Conservation (phyloP, 2,888 invertebrate species). For the Epinotia ramella region DNA sequence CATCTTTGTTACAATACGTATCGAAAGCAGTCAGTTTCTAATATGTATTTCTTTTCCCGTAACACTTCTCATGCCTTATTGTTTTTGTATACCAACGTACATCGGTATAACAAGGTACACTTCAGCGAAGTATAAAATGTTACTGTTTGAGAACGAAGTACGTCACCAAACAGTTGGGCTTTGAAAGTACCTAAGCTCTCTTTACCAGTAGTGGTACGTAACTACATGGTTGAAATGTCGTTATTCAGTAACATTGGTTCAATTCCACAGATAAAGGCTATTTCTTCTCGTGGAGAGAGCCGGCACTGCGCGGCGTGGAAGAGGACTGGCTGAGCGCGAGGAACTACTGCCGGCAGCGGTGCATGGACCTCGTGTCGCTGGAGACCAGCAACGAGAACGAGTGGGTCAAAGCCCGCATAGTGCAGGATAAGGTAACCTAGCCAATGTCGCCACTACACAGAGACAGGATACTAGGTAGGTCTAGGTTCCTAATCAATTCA, state of each 20-base stretch:
- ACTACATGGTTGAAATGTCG: not conserved
- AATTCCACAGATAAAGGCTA: conserved; percentile 88
- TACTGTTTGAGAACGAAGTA: not conserved
- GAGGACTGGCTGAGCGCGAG: conserved; percentile 94
- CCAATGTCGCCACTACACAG: not conserved
- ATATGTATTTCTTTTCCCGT: conserved; percentile 42
- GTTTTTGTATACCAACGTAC: conserved; percentile 15
- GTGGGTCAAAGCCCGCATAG: conserved; percentile 92
- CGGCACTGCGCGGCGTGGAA: conserved; percentile 89
- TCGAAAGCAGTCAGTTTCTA: conserved; percentile 48
- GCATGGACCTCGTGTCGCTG: conserved; percentile 95
- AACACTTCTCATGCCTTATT: conserved; percentile 34
- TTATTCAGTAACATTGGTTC: not conserved
- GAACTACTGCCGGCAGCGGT: conserved; percentile 94
- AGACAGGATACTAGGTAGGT: conserved; percentile 2
- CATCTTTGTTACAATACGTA: conserved; percentile 46
- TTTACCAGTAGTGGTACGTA: not conserved
- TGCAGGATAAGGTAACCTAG: conserved; percentile 88
- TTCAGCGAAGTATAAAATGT: not conserved
- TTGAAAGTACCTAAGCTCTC: too few species aligned
- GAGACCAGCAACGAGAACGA: conserved; percentile 95
- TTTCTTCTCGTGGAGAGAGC: conserved; percentile 95
- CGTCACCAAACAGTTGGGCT: too few species aligned
- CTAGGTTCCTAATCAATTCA: conserved; percentile 9
- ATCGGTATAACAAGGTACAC: not conserved